phyloP scores from a whole-genome alignment of 2,797 vertebrate genomes.

The Pyrocephalus nanus region DNA sequence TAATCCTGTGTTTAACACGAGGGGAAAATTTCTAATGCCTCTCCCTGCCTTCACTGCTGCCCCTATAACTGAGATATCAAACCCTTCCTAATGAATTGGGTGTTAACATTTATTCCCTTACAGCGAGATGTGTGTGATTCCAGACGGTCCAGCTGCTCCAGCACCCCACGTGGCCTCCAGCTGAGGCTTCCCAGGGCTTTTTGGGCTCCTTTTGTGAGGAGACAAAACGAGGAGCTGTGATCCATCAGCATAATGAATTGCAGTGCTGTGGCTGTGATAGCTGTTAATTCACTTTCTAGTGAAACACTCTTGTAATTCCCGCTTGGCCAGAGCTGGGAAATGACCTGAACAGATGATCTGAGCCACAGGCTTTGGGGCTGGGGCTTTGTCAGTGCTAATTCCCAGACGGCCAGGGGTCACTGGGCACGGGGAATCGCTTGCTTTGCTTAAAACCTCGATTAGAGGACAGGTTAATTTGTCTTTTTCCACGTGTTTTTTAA shows the following conservation, averaged over 20 bases:
- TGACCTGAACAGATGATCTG: slow-evolving; percentile 27
- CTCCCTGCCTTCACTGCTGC: not conserved
- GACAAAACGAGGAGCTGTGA: not conserved
- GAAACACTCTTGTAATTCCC: not conserved
- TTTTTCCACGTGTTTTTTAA: not conserved
- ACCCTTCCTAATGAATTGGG: not conserved
- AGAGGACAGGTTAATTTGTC: not conserved
- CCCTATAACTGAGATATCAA: not conserved
- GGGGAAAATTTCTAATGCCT: not conserved
- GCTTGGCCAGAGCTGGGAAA: not conserved
- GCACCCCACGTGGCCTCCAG: not conserved
- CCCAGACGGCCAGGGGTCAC: not conserved
- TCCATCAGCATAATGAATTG: not conserved
- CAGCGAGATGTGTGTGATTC: not conserved
- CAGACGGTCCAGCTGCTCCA: not conserved
- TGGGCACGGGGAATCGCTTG: not conserved
- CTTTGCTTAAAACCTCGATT: not conserved
- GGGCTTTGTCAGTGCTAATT: not conserved
- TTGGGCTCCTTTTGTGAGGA: not conserved
- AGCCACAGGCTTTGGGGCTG: not conserved
- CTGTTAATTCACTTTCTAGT: not conserved
- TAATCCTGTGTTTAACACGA: not conserved
- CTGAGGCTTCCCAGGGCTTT: not conserved
- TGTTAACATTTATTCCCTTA: not conserved
- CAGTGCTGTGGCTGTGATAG: not conserved